A percentile compares a stretch with the other conserved stretches of the same genome.
Evolutionary conservation across 1,140 invertebrate genomes (phyloP).

Genomic region (Caenorhabditis brenneri): DNA sequence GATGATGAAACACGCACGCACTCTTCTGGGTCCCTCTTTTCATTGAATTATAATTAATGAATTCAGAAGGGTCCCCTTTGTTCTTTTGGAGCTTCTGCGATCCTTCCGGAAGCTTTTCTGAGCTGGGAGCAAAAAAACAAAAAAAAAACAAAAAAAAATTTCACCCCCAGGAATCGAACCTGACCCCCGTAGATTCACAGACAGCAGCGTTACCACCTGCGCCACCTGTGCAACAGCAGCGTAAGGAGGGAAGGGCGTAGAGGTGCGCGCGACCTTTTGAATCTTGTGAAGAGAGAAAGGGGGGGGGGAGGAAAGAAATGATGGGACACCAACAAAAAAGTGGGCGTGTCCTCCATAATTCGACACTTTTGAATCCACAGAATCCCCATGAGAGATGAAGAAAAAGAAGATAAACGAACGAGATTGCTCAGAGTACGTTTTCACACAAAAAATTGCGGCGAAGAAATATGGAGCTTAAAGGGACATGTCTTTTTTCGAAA

Average conservation of each 20-base stretch:
- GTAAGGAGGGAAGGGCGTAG: too few species aligned
- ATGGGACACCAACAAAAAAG: background rate
- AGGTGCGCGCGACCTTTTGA: too few species aligned
- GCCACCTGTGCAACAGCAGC: too few species aligned
- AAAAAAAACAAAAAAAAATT: background rate
- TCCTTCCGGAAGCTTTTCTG: too few species aligned
- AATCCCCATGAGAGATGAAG: background rate
- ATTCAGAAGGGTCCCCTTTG: background rate
- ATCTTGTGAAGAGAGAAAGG: background rate
- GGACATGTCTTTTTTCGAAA: background rate
- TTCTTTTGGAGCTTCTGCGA: too few species aligned
- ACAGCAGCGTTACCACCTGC: background rate
- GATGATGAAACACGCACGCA: background rate
- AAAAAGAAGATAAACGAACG: slow-evolving; percentile 3
- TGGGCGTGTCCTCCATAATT: background rate
- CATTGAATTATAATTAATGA: background rate
- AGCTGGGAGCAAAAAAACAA: background rate
- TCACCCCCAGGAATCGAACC: background rate
- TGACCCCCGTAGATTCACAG: background rate
- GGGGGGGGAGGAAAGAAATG: too few species aligned
- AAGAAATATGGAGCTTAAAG: too few species aligned
- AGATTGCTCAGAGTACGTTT: slow-evolving; percentile 18
- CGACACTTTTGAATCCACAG: too few species aligned
- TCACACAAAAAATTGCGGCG: background rate
- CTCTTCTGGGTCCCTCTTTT: background rate